Base-by-base conservation (phyloP, 2,797 vertebrate genomes). In the Pipistrellus pipistrellus region DNA sequence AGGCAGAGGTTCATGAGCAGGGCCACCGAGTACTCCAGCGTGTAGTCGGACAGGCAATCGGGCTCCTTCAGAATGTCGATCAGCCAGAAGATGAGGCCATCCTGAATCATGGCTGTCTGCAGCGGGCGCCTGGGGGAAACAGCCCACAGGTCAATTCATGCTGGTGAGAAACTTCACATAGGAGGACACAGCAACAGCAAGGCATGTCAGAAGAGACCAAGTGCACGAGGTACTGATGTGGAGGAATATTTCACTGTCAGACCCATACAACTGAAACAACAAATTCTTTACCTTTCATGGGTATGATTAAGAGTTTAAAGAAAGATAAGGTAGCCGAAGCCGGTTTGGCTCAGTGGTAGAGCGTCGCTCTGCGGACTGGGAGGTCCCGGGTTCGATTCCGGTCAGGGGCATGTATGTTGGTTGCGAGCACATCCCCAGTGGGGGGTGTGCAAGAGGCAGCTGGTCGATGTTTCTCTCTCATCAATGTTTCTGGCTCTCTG, bases 1-100 rank as follows among this genome's bases (percentile, higher is more conserved):
- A 99, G 98, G 97, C 99, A 99, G 77, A 99, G 98, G 97, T 99
- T 99, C 99, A 99, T 99, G 35, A 99, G 99, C 97, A 99, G 97
- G 64, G 99, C 99, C 81, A 99, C 98, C 0, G 99, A 98, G 91
- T 99, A 99, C 95, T 99, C 98, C 97, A 99, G 98, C 0, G 98
- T 99, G 98, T 99, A 99, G 98, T 99, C 99, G 7, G 99, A 99
- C 81, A 99, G 98, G 97, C 98, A 98, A 95, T 99, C 99, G 0
- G 99, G 98, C 78, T 99, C 99, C 87, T 98, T 98, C 35, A 99
- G 98, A 78, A 98, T 98, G 76, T 99, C 98, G 46, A 99, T 98
- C 95, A 99, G 98, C 99, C 99, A 99, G 83, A 98, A 98, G 96
- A 99, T 98, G 94, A 99, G 98, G 95, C 98, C 98, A 1, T 99